phyloP scores from a whole-genome alignment of 1,140 invertebrate genomes.

The Philotrypesis tridentata region DNA sequence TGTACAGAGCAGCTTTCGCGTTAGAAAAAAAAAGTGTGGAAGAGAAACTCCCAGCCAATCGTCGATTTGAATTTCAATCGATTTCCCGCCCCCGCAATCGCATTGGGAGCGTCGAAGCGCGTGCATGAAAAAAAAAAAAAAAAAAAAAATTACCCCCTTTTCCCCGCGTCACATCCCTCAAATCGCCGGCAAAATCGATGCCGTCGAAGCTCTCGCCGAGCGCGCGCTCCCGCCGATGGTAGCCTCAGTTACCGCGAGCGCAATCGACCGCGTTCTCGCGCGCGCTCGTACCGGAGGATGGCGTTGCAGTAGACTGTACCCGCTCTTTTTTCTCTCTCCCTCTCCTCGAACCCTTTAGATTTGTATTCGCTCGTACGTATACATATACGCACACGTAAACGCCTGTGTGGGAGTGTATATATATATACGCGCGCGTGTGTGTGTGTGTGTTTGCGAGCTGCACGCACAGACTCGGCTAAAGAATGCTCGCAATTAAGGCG shows the following conservation, averaged over 20 bases:
- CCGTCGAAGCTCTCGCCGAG: background rate
- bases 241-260: background rate
- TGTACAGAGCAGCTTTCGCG: too few species aligned
- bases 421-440: background rate
- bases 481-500: slow-evolving; percentile 40
- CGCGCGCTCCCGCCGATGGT: background rate
- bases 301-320: background rate
- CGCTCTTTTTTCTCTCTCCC: background rate
- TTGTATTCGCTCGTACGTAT: too few species aligned
- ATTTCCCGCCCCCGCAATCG: too few species aligned
- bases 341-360: background rate
- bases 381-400: too few species aligned
- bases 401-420: too few species aligned
- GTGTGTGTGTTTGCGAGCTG: background rate
- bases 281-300: background rate
- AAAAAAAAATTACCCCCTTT: too few species aligned
- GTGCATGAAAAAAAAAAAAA: background rate
- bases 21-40: too few species aligned
- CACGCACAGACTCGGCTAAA: background rate
- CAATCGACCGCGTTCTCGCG: slow-evolving; percentile 7
- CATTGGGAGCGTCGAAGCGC: too few species aligned
- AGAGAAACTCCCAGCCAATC: too few species aligned
- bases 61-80: too few species aligned
- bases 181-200: background rate
- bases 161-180: background rate